These are phyloP conservation scores for Ciconia boyciana DNA, from an alignment of 2,113 vertebrate genomes.

Conservation along the genomic window DNA sequence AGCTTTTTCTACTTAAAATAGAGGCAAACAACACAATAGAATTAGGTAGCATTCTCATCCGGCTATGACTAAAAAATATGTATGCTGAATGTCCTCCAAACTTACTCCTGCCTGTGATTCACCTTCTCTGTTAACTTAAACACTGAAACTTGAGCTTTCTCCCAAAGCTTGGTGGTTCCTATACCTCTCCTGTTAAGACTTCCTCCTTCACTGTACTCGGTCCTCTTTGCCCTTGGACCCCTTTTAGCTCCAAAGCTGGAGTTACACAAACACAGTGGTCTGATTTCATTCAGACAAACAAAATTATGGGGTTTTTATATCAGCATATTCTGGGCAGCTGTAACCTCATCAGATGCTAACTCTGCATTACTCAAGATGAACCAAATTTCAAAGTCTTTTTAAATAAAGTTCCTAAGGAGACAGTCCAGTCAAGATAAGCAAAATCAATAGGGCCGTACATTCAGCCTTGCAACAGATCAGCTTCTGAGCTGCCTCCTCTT, in stretches of 20 bases:
- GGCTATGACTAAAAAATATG: not conserved
- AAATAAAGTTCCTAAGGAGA: not conserved
- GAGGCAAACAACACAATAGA: not conserved
- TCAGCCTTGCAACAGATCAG: not conserved
- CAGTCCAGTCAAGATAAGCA: not conserved
- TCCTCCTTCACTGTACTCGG: accelerated
- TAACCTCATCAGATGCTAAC: not conserved
- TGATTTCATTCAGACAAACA: not conserved
- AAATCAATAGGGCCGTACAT: not conserved
- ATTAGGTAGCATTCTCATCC: not conserved
- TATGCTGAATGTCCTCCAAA: not conserved
- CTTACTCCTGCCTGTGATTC: not conserved
- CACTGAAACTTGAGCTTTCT: not conserved
- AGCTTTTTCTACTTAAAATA: not conserved
- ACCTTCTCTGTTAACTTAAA: not conserved
- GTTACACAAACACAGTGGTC: not conserved
- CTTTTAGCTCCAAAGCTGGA: not conserved
- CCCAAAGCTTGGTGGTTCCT: not conserved
- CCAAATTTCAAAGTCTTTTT: not conserved
- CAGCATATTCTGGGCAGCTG: not conserved
- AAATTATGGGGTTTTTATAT: not conserved
- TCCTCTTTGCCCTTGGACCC: not conserved
- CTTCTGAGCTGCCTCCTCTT: not conserved
- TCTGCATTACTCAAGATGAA: not conserved
- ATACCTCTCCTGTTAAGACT: not conserved